phyloP scores from a whole-genome alignment of 2,888 invertebrate genomes.

The Priocnemis perturbator region DNA sequence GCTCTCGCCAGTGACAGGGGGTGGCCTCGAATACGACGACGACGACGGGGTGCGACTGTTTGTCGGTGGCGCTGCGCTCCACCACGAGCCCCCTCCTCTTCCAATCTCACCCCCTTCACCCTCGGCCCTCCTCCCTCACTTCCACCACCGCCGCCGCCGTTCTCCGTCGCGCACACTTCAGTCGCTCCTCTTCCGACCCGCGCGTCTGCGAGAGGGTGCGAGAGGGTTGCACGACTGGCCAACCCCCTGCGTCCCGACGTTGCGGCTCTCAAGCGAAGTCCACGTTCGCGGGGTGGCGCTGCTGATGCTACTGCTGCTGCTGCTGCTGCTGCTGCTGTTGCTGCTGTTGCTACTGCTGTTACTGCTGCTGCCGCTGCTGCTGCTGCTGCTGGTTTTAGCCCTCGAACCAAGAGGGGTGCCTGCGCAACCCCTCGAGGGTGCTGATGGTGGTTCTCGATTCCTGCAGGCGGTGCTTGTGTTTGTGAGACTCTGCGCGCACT shows the following conservation, averaged over 20 bases:
- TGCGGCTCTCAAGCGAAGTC: slow-evolving; percentile 59
- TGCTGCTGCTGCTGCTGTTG: slow-evolving; percentile 44
- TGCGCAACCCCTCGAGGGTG: slow-evolving; percentile 58
- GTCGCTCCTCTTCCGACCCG: neutral
- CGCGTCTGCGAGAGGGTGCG: neutral
- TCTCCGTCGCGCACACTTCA: slow-evolving; percentile 16
- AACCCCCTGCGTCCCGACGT: slow-evolving; percentile 51
- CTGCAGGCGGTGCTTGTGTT: slow-evolving; percentile 40
- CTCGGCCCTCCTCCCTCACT: slow-evolving; percentile 35
- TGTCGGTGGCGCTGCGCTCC: slow-evolving; percentile 57
- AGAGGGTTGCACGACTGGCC: slow-evolving; percentile 8
- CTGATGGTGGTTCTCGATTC: slow-evolving; percentile 56
- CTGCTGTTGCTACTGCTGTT: neutral
- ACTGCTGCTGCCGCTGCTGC: slow-evolving; percentile 16
- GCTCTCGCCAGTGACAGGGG: slow-evolving; percentile 63
- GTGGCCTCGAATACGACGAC: slow-evolving; percentile 60
- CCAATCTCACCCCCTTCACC: slow-evolving; percentile 30
- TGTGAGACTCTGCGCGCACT: slow-evolving; percentile 22
- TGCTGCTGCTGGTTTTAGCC: slow-evolving; percentile 25
- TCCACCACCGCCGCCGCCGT: slow-evolving; percentile 23
- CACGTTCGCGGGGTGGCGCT: slow-evolving; percentile 44
- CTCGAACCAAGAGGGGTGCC: slow-evolving; percentile 42
- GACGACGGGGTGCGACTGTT: slow-evolving; percentile 64
- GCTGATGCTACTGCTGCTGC: slow-evolving; percentile 50
- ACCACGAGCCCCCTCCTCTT: slow-evolving; percentile 29